A percentile compares a stretch with the other conserved stretches of the same genome.
Evolutionary conservation across 2,113 vertebrate genomes (phyloP).

Genomic region (Oncorhynchus keta): DNA sequence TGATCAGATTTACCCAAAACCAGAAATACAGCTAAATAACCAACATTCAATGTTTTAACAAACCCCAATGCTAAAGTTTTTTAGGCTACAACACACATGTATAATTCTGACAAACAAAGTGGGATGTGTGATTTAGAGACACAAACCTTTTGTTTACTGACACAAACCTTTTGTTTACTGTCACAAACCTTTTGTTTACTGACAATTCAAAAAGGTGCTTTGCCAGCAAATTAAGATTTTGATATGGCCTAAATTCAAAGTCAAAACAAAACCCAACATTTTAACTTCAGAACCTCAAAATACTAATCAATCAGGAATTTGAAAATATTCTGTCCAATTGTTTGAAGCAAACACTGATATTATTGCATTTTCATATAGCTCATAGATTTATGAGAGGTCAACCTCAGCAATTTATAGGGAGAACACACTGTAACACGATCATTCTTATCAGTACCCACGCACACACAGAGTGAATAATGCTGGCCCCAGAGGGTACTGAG

Average conservation of each 20-base stretch:
- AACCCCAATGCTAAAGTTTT: neutral
- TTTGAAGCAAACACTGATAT: neutral
- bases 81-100: neutral
- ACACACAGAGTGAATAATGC: neutral
- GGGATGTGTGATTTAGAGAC: neutral
- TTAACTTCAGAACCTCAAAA: neutral
- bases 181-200: neutral
- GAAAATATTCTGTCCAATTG: neutral
- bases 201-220: neutral
- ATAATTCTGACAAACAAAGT: neutral
- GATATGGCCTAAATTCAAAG: neutral
- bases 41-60: neutral
- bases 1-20: neutral
- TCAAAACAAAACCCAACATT: neutral
- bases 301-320: neutral
- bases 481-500: neutral
- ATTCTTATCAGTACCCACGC: constrained; percentile 15
- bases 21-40: neutral
- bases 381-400: neutral
- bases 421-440: constrained; percentile 25
- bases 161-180: too few species aligned
- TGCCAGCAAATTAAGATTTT: neutral
- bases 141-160: neutral
- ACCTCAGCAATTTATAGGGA: neutral
- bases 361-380: neutral